Base-by-base conservation (phyloP, 2,113 vertebrate genomes). In the Meriones unguiculatus region DNA sequence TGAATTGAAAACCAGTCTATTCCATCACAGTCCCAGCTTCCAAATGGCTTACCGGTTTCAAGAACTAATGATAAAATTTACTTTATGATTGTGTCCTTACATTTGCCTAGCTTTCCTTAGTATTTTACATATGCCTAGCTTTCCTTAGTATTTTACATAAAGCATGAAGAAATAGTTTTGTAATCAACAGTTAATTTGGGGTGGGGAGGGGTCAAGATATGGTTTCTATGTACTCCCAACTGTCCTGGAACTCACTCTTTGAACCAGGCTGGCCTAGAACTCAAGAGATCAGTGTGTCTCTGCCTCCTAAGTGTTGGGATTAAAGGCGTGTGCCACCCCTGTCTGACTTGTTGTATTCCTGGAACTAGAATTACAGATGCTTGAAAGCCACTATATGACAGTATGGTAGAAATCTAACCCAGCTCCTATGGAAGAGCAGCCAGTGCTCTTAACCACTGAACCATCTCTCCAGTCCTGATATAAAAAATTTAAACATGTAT, bases 81-180 rank as follows among this genome's bases (percentile, higher is more conserved):
- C 67, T 78, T 76, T 89, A 76, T 69, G 5, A 54, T 85, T 94
- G 65, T 85, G 24, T 80, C 57, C 22, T 81, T 69, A 41, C 2
- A 78, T 30, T 89, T 89, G 17, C 72, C 30, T 18, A 70, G 4
- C 11, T 80, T 97, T 76, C 52, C 50, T 94, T 88, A 84, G 22
- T 89, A 12, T 86, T 96, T 94, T 67, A 89, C 20, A 75, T n/a
- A 75, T 89, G 17, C 72, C 30, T 18, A 70, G 4, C 11, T 80
- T 97, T 76, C 52, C 50, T 94, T 88, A 84, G 22, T 89, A 12
- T 86, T 96, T 94, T 67, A 89, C 20, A 75, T n/a, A 75, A 95
- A 72, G 41, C 70, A 35, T 57, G n/a, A 8, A 62, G 4, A 64
- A 84, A 64, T 67, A 70, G 12, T 52, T 91, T 91, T 72, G 12